Percentiles rank a stretch among this genome's conserved stretches.
Evolutionary conservation across 2,888 invertebrate species (phyloP).

Genomic region (Harpalus rubripes): DNA sequence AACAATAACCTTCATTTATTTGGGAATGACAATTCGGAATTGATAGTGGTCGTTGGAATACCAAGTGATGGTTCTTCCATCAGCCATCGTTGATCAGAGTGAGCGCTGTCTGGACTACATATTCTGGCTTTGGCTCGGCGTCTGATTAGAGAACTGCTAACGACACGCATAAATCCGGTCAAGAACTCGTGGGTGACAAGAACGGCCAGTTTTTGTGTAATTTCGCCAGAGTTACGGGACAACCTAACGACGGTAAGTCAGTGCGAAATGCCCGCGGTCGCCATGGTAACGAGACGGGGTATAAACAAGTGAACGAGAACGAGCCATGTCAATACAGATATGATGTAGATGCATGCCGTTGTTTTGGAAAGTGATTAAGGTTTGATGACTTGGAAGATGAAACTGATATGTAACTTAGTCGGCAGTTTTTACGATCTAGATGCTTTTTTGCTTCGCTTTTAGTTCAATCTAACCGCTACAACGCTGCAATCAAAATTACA

Average conservation of each 20-base stretch:
- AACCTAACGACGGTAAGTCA: constrained; percentile 56
- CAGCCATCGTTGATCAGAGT: neutral
- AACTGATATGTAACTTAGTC: constrained; percentile 2
- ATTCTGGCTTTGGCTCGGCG: constrained; percentile 20
- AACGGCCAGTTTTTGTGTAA: constrained; percentile 58
- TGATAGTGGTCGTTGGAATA: neutral
- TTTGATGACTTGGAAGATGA: constrained; percentile 19
- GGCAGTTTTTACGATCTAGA: too few relatives aligned
- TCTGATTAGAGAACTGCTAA: constrained; percentile 55
- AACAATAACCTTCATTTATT: too few relatives aligned
- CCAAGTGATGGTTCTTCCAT: neutral
- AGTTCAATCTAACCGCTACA: too few relatives aligned
- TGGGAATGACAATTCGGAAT: too few relatives aligned
- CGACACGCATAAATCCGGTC: constrained; percentile 53
- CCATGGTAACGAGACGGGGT: constrained; percentile 45
- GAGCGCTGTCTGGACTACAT: constrained; percentile 12
- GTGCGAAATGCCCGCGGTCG: constrained; percentile 45
- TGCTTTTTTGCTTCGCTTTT: too few relatives aligned
- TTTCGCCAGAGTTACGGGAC: constrained; percentile 58
- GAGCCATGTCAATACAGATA: constrained; percentile 27
- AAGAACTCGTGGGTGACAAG: constrained; percentile 57
- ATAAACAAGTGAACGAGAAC: constrained; percentile 36
- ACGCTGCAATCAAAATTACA: too few relatives aligned
- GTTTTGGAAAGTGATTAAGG: constrained; percentile 34
- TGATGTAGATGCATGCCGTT: constrained; percentile 24